Percentiles rank a stretch among this genome's conserved stretches.
Conservation (phyloP, 2,113 vertebrate genomes). For the Sinocyclocheilus grahami region DNA sequence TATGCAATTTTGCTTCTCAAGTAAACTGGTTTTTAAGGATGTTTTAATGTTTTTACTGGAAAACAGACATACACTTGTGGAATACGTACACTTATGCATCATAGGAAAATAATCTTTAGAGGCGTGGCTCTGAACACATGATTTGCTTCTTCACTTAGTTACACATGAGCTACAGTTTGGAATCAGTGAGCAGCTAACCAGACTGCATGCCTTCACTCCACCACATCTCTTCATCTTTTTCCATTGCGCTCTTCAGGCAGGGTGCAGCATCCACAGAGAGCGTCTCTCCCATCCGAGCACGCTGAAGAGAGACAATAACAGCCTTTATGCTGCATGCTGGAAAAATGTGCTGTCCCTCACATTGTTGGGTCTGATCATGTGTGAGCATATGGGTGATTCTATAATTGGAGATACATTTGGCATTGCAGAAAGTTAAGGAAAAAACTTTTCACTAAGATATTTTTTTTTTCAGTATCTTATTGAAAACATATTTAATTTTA, state of each 20-base stretch:
- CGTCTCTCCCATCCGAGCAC: background rate
- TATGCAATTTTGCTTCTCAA: too few species aligned
- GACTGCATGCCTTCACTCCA: constrained; percentile 9
- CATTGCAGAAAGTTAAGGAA: too few species aligned
- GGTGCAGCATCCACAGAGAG: background rate
- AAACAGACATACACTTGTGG: background rate
- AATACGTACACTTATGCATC: background rate
- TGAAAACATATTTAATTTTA: too few species aligned
- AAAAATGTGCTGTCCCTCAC: constrained; percentile 9
- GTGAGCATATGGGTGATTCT: background rate
- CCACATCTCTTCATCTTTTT: constrained; percentile 9
- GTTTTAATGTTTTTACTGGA: background rate
- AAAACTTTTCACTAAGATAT: too few species aligned
- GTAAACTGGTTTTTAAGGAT: too few species aligned
- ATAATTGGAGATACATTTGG: too few species aligned
- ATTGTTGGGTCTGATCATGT: background rate
- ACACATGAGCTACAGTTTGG: background rate
- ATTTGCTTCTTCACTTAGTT: background rate
- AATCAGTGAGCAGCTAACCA: background rate
- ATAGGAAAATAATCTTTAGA: background rate
- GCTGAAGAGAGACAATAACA: background rate
- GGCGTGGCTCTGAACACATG: background rate
- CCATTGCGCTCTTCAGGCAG: background rate
- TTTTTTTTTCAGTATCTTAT: too few species aligned
- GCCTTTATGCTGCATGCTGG: constrained; percentile 14